Conservation (phyloP, 2,888 invertebrate species). For the Leptogaster cylindrica region DNA sequence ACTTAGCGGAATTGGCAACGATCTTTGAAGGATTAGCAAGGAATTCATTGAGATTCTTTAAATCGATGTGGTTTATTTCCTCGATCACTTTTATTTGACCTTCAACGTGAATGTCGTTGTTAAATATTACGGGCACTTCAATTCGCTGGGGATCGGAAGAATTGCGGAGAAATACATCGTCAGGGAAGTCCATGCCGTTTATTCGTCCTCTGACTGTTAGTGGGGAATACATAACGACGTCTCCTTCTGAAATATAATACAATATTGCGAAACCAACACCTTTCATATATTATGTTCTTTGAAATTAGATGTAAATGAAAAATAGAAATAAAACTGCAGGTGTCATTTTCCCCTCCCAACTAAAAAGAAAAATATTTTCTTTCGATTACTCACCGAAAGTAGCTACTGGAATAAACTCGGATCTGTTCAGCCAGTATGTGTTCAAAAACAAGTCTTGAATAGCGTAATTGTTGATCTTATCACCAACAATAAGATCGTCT, state of each 20-base stretch:
- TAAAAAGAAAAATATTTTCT: constrained; percentile 8
- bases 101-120: constrained; percentile 49
- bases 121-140: constrained; percentile 49
- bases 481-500: constrained; percentile 51
- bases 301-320: too few relatives aligned
- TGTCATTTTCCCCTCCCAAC: neutral
- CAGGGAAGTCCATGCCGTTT: constrained; percentile 60
- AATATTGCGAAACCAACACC: too few relatives aligned
- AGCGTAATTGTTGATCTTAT: constrained; percentile 61
- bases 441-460: constrained; percentile 61
- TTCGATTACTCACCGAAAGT: constrained; percentile 59
- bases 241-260: too few relatives aligned
- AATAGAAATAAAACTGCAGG: too few relatives aligned
- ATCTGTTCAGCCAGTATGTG: constrained; percentile 63
- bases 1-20: constrained; percentile 60
- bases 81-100: constrained; percentile 50
- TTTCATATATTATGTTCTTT: too few relatives aligned
- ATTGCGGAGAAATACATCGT: constrained; percentile 58
- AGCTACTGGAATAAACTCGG: constrained; percentile 62
- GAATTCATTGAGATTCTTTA: too few relatives aligned
- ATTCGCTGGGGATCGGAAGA: constrained; percentile 51
- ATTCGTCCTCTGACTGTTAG: constrained; percentile 54
- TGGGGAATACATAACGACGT: constrained; percentile 1
- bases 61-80: constrained; percentile 52
- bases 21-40: constrained; percentile 50